Conservation (phyloP, 2,888 invertebrate species). For the Cerceris ruficornis region DNA sequence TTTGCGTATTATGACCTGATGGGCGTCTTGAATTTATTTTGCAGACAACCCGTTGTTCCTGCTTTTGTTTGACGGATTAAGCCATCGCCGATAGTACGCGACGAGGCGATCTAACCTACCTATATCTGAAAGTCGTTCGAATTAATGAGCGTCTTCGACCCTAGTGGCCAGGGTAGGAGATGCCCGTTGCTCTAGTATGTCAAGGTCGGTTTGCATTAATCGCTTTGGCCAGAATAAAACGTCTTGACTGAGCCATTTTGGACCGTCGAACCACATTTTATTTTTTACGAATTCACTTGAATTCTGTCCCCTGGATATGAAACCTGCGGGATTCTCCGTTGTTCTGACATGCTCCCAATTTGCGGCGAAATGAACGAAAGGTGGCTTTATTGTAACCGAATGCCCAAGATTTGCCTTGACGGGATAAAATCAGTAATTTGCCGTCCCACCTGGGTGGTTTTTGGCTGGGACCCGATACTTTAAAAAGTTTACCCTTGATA, state of each 20-base stretch:
- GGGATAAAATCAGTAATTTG: too few species aligned
- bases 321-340: neutral
- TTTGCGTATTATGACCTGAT: too few species aligned
- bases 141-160: too few species aligned
- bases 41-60: neutral
- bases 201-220: rapidly evolving
- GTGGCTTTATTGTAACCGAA: too few species aligned
- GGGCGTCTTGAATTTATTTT: neutral
- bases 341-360: neutral
- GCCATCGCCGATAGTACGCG: too few species aligned
- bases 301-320: neutral
- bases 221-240: neutral
- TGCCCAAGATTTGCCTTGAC: too few species aligned
- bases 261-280: neutral
- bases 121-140: too few species aligned
- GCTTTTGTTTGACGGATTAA: too few species aligned
- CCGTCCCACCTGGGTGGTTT: too few species aligned
- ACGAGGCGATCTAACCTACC: too few species aligned
- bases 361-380: rapidly evolving
- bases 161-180: too few species aligned
- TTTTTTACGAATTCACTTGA: neutral
- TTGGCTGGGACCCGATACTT: conserved; percentile 10
- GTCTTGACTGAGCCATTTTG: neutral
- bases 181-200: neutral
- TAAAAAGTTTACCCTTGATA: too few species aligned